Evolutionary conservation across 2,113 vertebrate genomes (phyloP), one percentile per base, ranked within the genome.

Genomic region (Silurus meridionalis): DNA sequence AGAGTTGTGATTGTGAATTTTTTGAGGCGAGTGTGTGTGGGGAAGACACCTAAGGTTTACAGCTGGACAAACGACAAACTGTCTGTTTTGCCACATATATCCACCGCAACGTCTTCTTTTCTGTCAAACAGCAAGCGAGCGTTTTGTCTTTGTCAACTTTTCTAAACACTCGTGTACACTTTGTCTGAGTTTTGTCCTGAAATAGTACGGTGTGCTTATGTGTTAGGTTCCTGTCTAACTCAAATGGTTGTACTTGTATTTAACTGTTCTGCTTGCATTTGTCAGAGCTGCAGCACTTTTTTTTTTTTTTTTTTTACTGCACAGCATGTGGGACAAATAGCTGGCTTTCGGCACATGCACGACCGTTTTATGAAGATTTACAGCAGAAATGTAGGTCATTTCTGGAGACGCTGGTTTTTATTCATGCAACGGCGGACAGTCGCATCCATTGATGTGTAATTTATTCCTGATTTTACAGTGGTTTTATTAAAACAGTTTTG

Each of bases 381-480:
- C 84, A 52, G 66, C 79, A n/a, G 21, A 15, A 52, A 66, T 63
- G 58, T 37, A 10, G 61, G 88, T 61, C 83, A 23, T 77, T 86
- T 87, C 25, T 14, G 80, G 90, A 83, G 77, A 87, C 87, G 90
- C 85, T 86, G 86, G 91, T 93, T 94, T 93, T 94, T 92, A 91
- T 92, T 86, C 90, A 86, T 89, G 91, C 88, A 85, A 78, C 61
- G 9, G 66, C 75, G 82, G 91, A 92, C 91, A 89, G 90, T 78
- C 82, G 82, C 83, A 78, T 50, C 25, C 15, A 84, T 90, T 91
- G 88, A 92, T 66, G 90, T 90, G 80, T 92, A 91, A 92, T 92
- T 92, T 87, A 91, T 72, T 88, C 91, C 90, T 90, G 82, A 90
- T 93, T 93, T 90, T 91, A 90, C 92, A 90, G 89, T 88, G 92